Percentiles rank a stretch among this genome's conserved stretches.
Evolutionary conservation across 2,797 vertebrate genomes (phyloP).

Genomic region (Mastacembelus armatus): DNA sequence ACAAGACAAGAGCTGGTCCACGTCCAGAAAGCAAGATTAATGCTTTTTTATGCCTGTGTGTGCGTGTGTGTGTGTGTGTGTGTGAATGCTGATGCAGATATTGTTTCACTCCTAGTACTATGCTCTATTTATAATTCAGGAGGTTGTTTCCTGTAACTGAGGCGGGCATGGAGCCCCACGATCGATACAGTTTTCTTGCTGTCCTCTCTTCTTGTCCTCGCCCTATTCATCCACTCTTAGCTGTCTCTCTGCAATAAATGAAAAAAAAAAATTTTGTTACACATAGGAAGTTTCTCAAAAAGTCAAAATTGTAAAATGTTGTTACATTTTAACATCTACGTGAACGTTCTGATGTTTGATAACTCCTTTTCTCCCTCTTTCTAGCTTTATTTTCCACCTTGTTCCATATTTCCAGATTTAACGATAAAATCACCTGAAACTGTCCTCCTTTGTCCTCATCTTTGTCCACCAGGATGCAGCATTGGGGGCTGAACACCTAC

Average conservation of each 20-base stretch:
- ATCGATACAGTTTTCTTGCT: slow-evolving; percentile 56
- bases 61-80: slow-evolving; percentile 24
- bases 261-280: neutral
- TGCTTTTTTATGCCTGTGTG: slow-evolving; percentile 25
- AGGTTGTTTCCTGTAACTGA: slow-evolving; percentile 66
- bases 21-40: slow-evolving; percentile 19
- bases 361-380: too few species aligned
- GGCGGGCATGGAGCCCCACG: slow-evolving; percentile 1
- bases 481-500: slow-evolving; percentile 88
- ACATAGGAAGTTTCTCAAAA: too few species aligned
- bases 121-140: slow-evolving; percentile 70
- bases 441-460: neutral
- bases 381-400: too few species aligned
- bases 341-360: too few species aligned
- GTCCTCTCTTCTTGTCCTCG: neutral
- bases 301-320: too few species aligned
- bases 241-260: neutral
- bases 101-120: slow-evolving; percentile 53
- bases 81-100: slow-evolving; percentile 29
- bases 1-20: slow-evolving; percentile 24
- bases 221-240: neutral
- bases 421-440: neutral
- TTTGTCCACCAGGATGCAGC: slow-evolving; percentile 83
- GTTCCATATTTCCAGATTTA: neutral
- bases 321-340: too few species aligned